A percentile compares a stretch with the other conserved stretches of the same genome.
These are phyloP conservation scores for Pyralis farinalis DNA, from an alignment of 2,888 invertebrate genomes.

Conservation along the genomic window DNA sequence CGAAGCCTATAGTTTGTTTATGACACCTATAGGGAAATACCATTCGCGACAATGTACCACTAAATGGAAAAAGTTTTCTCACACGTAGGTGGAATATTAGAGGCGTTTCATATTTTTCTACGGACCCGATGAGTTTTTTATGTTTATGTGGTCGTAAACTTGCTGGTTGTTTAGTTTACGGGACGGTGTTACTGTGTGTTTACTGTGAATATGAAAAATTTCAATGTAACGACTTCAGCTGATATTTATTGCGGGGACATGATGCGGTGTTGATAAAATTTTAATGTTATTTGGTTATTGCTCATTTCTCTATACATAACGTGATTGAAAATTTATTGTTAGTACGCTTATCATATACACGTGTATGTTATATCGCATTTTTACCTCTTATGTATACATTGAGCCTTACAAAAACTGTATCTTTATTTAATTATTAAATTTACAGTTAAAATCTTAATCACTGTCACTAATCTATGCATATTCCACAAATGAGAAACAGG, in stretches of 20 bases:
- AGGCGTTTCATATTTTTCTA: slow-evolving; percentile 67
- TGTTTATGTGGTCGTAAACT: slow-evolving; percentile 73
- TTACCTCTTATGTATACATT: too few species aligned
- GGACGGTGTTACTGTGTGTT: slow-evolving; percentile 68
- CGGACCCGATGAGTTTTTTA: slow-evolving; percentile 71
- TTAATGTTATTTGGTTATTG: neutral
- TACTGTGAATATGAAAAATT: slow-evolving; percentile 60
- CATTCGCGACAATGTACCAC: slow-evolving; percentile 44
- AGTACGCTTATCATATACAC: neutral
- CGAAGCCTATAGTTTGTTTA: slow-evolving; percentile 52
- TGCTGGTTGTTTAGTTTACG: slow-evolving; percentile 58
- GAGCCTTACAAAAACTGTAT: too few species aligned
- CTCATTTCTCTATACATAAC: neutral
- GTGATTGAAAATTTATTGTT: slow-evolving; percentile 1
- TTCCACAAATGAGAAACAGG: too few species aligned
- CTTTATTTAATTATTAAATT: too few species aligned
- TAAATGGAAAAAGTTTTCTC: slow-evolving; percentile 75
- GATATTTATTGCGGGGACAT: slow-evolving; percentile 47
- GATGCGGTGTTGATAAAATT: slow-evolving; percentile 34
- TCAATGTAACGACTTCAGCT: slow-evolving; percentile 46
- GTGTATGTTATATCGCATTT: too few species aligned
- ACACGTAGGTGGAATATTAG: slow-evolving; percentile 57
- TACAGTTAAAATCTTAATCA: too few species aligned
- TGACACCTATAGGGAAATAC: slow-evolving; percentile 79
- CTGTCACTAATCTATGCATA: too few species aligned